A percentile compares a stretch with the other conserved stretches of the same genome.
Conservation (phyloP, 2,888 invertebrate species). For the Cantharis lateralis region DNA sequence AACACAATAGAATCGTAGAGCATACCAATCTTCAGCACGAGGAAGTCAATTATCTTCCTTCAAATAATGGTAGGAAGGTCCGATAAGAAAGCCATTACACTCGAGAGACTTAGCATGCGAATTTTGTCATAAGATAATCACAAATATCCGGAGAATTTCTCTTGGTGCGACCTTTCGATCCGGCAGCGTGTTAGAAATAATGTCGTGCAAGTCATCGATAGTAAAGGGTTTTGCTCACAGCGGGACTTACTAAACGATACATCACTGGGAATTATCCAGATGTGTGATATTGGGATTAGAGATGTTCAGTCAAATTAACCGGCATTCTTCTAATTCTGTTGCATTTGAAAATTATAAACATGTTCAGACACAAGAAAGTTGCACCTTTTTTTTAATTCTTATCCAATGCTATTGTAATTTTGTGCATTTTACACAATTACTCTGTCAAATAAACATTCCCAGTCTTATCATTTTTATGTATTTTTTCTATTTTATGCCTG, state of each 20-base stretch:
- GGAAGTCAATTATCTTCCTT: constrained; percentile 31
- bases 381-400: neutral
- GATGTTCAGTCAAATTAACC: constrained; percentile 23
- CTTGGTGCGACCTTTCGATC: constrained; percentile 20
- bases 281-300: constrained; percentile 34
- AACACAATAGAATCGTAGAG: constrained; percentile 28
- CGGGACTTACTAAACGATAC: constrained; percentile 28
- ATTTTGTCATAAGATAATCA: constrained; percentile 28
- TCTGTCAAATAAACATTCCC: neutral
- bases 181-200: constrained; percentile 19
- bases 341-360: neutral
- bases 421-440: neutral
- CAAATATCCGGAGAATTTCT: constrained; percentile 24
- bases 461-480: neutral
- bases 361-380: neutral
- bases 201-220: constrained; percentile 24
- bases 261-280: constrained; percentile 38
- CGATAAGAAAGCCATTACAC: constrained; percentile 29
- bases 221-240: constrained; percentile 28
- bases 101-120: constrained; percentile 19
- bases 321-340: constrained; percentile 12
- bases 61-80: constrained; percentile 11
- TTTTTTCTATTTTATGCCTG: constrained; percentile 23
- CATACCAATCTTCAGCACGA: constrained; percentile 25
- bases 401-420: neutral